phyloP scores from a whole-genome alignment of 2,797 vertebrate species.

The Gymnothorax reevesii region DNA sequence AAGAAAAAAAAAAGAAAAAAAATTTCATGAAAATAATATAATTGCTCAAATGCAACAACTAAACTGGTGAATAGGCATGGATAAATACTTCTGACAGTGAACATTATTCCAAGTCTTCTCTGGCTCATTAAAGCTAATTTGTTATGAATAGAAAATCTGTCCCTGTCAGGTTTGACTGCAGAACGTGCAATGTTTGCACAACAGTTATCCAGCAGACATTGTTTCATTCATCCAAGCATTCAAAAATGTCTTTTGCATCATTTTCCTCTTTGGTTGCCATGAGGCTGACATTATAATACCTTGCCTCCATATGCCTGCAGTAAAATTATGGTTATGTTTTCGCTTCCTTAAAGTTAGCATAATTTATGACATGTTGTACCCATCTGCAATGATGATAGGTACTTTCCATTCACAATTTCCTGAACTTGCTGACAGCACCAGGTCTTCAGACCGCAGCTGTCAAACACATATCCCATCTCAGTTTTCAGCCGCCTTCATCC shows the following conservation, averaged over 20 bases:
- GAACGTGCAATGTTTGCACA: background rate
- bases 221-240: background rate
- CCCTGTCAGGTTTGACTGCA: background rate
- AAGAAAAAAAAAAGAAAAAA: too few relatives aligned
- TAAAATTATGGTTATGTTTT: background rate
- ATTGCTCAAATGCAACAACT: background rate
- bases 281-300: background rate
- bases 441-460: background rate
- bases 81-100: background rate
- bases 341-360: background rate
- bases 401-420: background rate
- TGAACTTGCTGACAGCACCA: background rate
- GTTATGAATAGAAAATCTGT: background rate
- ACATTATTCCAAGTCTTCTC: background rate
- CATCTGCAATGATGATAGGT: background rate
- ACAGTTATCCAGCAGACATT: background rate
- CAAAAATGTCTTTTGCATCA: background rate
- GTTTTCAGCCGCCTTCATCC: too few relatives aligned
- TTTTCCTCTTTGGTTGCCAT: background rate
- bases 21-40: background rate
- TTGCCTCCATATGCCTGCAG: background rate
- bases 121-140: background rate
- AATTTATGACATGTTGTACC: background rate
- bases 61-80: background rate
- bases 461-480: too few relatives aligned